Base-by-base conservation (phyloP, 2,888 invertebrate species). In the Priocnemis perturbator region DNA sequence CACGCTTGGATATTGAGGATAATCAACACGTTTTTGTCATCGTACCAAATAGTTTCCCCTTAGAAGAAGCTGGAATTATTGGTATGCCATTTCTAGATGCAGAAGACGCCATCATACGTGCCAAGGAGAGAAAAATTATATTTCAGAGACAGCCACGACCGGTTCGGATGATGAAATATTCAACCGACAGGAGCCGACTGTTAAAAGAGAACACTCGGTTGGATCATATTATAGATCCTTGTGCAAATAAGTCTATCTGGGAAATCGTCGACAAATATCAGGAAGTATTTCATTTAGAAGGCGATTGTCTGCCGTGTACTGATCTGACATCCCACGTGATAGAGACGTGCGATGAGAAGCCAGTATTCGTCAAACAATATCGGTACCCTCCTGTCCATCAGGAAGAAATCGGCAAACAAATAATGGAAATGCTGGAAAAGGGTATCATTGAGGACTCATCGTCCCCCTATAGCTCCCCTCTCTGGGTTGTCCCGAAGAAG, bases 401-500 rank as follows among this genome's bases (percentile, higher is more conserved):
- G 20, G 30, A 55, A 23, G 68, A 64, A 45, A 61, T 65, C 7
- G 9, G 2, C 2, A n/a, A 15, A 1, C 66, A 66, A 19, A 17
- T 56, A 2, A 44, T 23, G 3, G 60, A 63, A 15, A 60, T 70
- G 56, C 26, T 56, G 9, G 9, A 55, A 1, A 68, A 60, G 11
- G 47, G 47, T 0, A 59, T 62, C 0, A 23, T 60, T 0, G 14
- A 23, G 11, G 5, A 26, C 1, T 45, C 47, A 0, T 2, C 21
- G 7, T 47, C 37, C 3, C 67, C 63, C n/a, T 68, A 30, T 30
- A 59, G 53, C 2, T 20, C 26, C 1, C 57, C 63, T 0, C 0
- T 56, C 0, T 64, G 68, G 64, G 57, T 69, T 5, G 57, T 64
- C 2, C 60, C 58, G 0, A 64, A 64, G 48, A 64, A 69, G 14